A percentile compares a stretch with the other conserved stretches of the same genome.
Evolutionary conservation across 2,888 invertebrate genomes (phyloP).

Genomic region (Leptopterna dolabrata): DNA sequence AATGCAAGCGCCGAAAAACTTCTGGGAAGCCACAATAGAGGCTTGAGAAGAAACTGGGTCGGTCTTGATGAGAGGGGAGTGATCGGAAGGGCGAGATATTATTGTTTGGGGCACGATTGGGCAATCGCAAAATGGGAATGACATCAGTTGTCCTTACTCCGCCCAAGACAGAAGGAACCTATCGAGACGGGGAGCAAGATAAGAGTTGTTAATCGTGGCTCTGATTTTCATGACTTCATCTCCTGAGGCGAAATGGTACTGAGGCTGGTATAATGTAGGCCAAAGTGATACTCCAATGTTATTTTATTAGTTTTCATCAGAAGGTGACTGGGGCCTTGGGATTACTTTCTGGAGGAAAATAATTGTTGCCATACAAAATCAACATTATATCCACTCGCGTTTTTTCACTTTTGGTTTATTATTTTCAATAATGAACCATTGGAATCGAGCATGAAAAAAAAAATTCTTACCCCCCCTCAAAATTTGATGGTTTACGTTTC

Average conservation of each 20-base stretch:
- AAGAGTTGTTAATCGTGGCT: not conserved
- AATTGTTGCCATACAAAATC: no score
- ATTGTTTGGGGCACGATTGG: constrained; percentile 29
- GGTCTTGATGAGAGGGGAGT: not conserved
- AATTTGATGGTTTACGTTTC: no score
- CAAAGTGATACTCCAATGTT: not conserved
- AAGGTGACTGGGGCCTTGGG: no score
- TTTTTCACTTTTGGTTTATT: no score
- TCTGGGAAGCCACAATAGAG: constrained; percentile 5
- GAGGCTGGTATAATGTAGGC: not conserved
- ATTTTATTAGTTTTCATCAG: no score
- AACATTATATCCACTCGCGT: no score
- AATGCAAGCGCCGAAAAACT: constrained; percentile 3
- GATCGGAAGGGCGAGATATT: constrained; percentile 37
- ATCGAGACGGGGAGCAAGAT: not conserved
- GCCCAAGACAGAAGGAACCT: not conserved
- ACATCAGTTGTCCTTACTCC: constrained; percentile 14
- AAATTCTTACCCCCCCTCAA: no score
- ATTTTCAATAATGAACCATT: no score
- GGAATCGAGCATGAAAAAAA: no score
- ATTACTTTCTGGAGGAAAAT: no score
- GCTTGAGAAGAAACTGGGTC: constrained; percentile 23
- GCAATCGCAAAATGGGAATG: constrained; percentile 25
- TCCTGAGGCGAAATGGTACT: not conserved
- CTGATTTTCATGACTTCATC: not conserved